A percentile compares a stretch with the other conserved stretches of the same genome.
Evolutionary conservation across 2,888 invertebrate genomes (phyloP).

Genomic region (Eudemis profundana): DNA sequence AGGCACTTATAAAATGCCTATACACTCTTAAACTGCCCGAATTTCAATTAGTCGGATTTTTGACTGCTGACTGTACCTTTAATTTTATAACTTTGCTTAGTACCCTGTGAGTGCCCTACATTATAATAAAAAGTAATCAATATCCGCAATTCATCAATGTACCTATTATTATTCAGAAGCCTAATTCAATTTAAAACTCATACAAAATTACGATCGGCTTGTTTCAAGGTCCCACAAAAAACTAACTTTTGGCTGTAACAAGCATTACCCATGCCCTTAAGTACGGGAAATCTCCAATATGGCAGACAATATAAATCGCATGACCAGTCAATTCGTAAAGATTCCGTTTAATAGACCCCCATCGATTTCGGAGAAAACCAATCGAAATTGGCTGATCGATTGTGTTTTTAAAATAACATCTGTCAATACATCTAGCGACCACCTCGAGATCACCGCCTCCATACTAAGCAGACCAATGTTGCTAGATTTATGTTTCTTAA

Average conservation of each 20-base stretch:
- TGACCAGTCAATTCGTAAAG: conserved; percentile 39
- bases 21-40: not conserved
- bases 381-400: conserved; percentile 46
- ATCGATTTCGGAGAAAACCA: conserved; percentile 51
- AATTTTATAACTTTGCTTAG: too few relatives aligned
- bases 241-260: not conserved
- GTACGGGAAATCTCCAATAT: conserved; percentile 29
- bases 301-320: conserved; percentile 32
- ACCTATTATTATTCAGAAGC: conserved; percentile 20
- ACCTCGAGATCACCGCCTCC: conserved; percentile 47
- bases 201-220: conserved; percentile 4
- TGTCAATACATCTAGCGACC: conserved; percentile 57
- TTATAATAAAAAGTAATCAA: not conserved
- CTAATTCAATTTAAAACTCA: conserved; percentile 16
- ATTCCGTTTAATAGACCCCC: conserved; percentile 41
- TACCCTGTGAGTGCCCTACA: not conserved
- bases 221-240: not conserved
- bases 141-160: conserved; percentile 11
- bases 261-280: conserved; percentile 14
- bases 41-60: too few relatives aligned
- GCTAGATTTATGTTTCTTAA: too few relatives aligned
- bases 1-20: too few relatives aligned
- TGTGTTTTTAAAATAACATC: conserved; percentile 57
- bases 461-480: conserved; percentile 50
- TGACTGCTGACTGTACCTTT: too few relatives aligned